These are phyloP conservation scores for Ferrisia virgata DNA, from an alignment of 2,888 invertebrate species.

Conservation along the genomic window DNA sequence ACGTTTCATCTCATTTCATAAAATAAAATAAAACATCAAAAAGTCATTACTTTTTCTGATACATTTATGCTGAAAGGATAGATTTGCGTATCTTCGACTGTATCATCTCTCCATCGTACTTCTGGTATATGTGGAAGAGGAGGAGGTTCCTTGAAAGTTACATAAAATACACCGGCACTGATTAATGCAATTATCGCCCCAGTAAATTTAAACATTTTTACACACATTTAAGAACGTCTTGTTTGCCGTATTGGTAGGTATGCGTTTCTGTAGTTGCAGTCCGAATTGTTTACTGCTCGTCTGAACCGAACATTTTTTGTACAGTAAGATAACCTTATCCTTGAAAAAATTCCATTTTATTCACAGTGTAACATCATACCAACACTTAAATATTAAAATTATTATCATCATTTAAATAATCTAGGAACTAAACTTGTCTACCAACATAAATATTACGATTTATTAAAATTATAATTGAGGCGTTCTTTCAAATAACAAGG, in stretches of 20 bases:
- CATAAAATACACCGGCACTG: neutral
- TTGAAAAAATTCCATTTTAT: conserved; percentile 24
- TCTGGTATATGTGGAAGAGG: conserved; percentile 18
- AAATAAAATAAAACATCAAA: neutral
- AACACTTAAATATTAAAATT: neutral
- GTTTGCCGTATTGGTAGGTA: neutral
- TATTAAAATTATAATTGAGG: no score
- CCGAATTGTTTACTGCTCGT: neutral
- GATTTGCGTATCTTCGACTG: conserved; percentile 11
- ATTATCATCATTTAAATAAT: neutral
- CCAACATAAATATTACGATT: no score
- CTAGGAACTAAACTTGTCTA: no score
- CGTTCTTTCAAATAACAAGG: no score
- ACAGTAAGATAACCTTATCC: conserved; percentile 13
- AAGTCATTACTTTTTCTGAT: conserved; percentile 21
- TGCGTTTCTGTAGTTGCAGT: neutral
- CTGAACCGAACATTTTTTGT: neutral
- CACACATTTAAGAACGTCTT: neutral
- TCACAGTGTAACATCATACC: neutral
- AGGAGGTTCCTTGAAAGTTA: neutral
- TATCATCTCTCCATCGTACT: conserved; percentile 24
- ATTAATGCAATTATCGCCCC: neutral
- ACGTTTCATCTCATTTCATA: neutral
- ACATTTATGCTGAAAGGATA: conserved; percentile 38
- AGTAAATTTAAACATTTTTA: neutral